Percentiles rank a stretch among this genome's conserved stretches.
Conservation (phyloP, 2,888 invertebrate species). For the Diaperis boleti region DNA sequence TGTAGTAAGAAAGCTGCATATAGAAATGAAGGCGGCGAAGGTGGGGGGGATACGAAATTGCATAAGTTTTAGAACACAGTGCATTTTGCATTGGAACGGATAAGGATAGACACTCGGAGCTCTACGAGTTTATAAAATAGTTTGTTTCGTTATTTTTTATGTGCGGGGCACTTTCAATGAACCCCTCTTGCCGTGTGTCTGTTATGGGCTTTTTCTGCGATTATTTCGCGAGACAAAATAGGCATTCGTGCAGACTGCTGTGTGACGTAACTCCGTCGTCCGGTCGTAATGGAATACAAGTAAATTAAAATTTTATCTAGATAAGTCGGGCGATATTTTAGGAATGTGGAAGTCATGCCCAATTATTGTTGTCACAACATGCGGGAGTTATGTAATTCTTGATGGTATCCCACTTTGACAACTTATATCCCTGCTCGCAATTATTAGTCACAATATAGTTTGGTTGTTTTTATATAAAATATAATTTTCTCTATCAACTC, state of each 20-base stretch:
- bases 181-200: too few relatives aligned
- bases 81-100: constrained; percentile 48
- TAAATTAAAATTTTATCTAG: constrained; percentile 24
- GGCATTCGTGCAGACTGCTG: constrained; percentile 10
- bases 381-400: constrained; percentile 29
- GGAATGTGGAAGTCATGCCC: too few relatives aligned
- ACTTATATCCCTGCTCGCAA: neutral
- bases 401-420: too few relatives aligned
- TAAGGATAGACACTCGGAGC: constrained; percentile 38
- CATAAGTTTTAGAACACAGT: constrained; percentile 53
- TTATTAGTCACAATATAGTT: too few relatives aligned
- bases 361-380: constrained; percentile 14
- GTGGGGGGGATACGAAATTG: constrained; percentile 52
- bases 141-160: constrained; percentile 28
- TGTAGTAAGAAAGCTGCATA: constrained; percentile 59
- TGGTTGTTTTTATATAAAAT: too few relatives aligned
- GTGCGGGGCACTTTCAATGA: constrained; percentile 4
- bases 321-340: constrained; percentile 14
- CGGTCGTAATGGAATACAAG: too few relatives aligned
- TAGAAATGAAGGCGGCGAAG: constrained; percentile 55
- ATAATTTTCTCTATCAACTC: too few relatives aligned
- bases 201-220: neutral
- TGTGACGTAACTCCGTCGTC: constrained; percentile 17
- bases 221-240: constrained; percentile 11
- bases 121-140: constrained; percentile 23